A percentile compares a stretch with the other conserved stretches of the same genome.
Conservation (phyloP, 2,797 vertebrate genomes). For the Leptoclinus maculatus region DNA sequence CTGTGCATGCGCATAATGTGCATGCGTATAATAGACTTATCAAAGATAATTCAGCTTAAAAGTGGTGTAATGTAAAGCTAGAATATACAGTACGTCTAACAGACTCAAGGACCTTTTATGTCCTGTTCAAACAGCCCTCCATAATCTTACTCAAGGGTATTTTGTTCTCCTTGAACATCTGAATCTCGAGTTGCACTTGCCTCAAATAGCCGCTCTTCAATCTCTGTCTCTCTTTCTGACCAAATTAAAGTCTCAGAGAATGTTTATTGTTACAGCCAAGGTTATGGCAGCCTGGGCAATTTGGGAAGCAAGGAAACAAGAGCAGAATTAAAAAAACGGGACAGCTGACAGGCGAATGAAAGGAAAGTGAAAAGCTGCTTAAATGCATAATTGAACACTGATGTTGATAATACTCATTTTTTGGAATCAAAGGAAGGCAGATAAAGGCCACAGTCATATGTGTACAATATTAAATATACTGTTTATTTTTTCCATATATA, state of each 20-base stretch:
- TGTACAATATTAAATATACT: not conserved
- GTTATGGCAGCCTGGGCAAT: slow-evolving; percentile 47
- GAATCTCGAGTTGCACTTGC: slow-evolving; percentile 77
- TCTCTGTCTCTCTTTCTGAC: slow-evolving; percentile 63
- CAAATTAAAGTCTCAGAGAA: slow-evolving; percentile 71
- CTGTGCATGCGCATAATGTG: slow-evolving; percentile 27
- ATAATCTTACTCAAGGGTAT: slow-evolving; percentile 60
- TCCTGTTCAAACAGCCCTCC: slow-evolving; percentile 45
- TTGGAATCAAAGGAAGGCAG: slow-evolving; percentile 6
- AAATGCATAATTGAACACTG: slow-evolving; percentile 31
- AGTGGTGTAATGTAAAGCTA: slow-evolving; percentile 31
- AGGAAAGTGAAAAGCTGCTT: slow-evolving; percentile 26
- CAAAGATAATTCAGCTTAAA: slow-evolving; percentile 39
- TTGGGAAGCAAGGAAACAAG: slow-evolving; percentile 14
- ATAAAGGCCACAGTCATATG: not conserved
- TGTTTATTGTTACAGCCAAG: slow-evolving; percentile 71
- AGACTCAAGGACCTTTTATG: slow-evolving; percentile 56
- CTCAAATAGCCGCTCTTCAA: slow-evolving; percentile 75
- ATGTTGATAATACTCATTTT: not conserved
- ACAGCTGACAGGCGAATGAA: slow-evolving; percentile 4
- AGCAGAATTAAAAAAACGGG: slow-evolving; percentile 2
- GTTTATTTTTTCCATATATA: not conserved
- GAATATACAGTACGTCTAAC: slow-evolving; percentile 36
- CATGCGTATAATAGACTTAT: slow-evolving; percentile 28
- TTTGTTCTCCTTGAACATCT: slow-evolving; percentile 74